Evolutionary conservation across 1,140 invertebrate genomes (phyloP).

Genomic region (Branchinecta lynchi): DNA sequence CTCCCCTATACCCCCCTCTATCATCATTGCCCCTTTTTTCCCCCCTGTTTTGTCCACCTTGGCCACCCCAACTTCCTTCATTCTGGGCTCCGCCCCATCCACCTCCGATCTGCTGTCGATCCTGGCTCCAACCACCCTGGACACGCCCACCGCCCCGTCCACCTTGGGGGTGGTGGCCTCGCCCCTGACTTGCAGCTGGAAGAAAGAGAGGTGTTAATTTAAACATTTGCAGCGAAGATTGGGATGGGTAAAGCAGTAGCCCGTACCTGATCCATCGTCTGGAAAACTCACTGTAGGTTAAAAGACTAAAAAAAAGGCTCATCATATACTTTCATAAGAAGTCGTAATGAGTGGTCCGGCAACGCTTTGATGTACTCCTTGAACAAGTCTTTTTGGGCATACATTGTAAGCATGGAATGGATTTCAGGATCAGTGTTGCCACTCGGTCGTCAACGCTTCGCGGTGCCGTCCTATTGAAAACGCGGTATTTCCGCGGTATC

Average conservation of each 20-base stretch:
- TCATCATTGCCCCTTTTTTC: conserved; percentile 22
- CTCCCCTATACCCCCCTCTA: conserved; percentile 32
- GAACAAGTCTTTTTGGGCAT: too few relatives aligned
- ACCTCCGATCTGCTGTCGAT: conserved; percentile 17
- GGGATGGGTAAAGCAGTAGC: conserved; percentile 28
- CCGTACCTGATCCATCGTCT: conserved; percentile 19
- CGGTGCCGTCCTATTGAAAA: too few relatives aligned
- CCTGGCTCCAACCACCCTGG: conserved; percentile 24
- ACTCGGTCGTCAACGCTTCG: too few relatives aligned
- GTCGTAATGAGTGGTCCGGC: too few relatives aligned
- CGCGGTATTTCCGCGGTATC: too few relatives aligned
- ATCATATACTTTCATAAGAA: not conserved
- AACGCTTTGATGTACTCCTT: too few relatives aligned
- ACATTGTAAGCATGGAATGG: too few relatives aligned
- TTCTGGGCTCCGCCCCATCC: conserved; percentile 18
- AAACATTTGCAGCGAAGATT: conserved; percentile 25
- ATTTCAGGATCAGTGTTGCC: too few relatives aligned
- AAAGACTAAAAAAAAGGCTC: conserved; percentile 16
- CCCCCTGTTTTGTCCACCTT: conserved; percentile 22
- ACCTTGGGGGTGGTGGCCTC: conserved; percentile 23
- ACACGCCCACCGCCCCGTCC: conserved; percentile 27
- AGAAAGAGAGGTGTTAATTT: not conserved
- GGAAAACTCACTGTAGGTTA: conserved; percentile 17
- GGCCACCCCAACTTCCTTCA: conserved; percentile 17
- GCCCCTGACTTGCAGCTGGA: not conserved